Conservation (phyloP, 2,113 vertebrate species). For the Perca flavescens region DNA sequence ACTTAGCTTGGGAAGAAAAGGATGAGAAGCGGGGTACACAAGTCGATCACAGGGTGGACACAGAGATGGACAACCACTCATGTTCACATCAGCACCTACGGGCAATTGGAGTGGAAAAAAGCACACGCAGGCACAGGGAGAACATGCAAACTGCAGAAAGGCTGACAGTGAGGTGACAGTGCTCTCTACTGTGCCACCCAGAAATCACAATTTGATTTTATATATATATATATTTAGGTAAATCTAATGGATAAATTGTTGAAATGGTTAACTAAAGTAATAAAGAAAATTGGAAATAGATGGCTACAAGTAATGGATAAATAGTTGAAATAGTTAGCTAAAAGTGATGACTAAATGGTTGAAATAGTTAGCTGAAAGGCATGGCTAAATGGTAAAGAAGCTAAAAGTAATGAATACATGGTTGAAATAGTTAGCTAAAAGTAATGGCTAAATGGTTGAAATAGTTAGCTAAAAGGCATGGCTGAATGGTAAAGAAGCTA, state of each 20-base stretch:
- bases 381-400: no score
- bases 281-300: neutral
- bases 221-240: neutral
- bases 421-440: no score
- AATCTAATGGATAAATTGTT: neutral
- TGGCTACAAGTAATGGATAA: neutral
- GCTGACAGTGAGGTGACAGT: neutral
- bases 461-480: no score
- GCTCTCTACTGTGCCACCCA: neutral
- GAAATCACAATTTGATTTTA: neutral
- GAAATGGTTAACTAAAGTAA: neutral
- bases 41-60: neutral
- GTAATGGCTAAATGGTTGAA: no score
- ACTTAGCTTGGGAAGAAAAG: no score
- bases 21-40: no score
- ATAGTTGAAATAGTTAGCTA: neutral
- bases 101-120: neutral
- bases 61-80: neutral
- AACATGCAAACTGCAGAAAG: neutral
- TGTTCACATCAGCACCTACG: no score
- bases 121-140: no score
- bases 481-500: no score
- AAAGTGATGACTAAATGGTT: no score
- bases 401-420: no score
- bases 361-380: no score